Evolutionary conservation across 2,797 vertebrate genomes (phyloP).

Genomic region (Neoniphon sammara): DNA sequence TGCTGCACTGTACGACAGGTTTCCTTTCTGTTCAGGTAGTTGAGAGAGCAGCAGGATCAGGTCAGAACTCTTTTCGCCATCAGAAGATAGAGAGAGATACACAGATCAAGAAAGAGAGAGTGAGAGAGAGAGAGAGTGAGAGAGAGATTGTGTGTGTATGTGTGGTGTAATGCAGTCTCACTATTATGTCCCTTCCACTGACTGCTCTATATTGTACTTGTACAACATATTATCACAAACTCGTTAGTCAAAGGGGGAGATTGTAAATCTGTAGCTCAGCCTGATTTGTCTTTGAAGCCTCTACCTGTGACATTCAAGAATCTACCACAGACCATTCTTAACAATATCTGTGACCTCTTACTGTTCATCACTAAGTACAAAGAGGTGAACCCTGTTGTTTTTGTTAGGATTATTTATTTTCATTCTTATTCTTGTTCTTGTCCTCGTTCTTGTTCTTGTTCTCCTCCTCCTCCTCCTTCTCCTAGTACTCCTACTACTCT

Average conservation of each 20-base stretch:
- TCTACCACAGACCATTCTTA: slow-evolving; percentile 16
- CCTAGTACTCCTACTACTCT: too few relatives aligned
- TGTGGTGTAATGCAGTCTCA: not conserved
- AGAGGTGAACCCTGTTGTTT: slow-evolving; percentile 41
- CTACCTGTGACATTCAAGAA: slow-evolving; percentile 40
- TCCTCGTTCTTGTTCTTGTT: too few relatives aligned
- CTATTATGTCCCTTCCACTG: slow-evolving; percentile 24
- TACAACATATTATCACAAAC: slow-evolving; percentile 42
- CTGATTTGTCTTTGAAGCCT: slow-evolving; percentile 50
- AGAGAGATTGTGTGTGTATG: not conserved
- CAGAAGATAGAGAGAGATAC: slow-evolving; percentile 4
- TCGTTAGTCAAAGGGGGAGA: slow-evolving; percentile 49
- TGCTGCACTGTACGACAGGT: slow-evolving; percentile 52
- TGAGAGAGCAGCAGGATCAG: slow-evolving; percentile 37
- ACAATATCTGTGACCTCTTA: slow-evolving; percentile 2
- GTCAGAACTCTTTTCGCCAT: slow-evolving; percentile 43
- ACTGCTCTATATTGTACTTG: slow-evolving; percentile 48
- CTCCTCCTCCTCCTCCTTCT: too few relatives aligned
- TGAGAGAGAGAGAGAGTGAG: slow-evolving; percentile 3
- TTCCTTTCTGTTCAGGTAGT: slow-evolving; percentile 48
- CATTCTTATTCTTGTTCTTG: too few relatives aligned
- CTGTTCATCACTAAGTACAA: not conserved
- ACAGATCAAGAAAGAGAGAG: slow-evolving; percentile 1
- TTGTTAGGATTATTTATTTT: slow-evolving; percentile 17
- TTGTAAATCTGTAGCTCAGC: slow-evolving; percentile 45